phyloP scores from a whole-genome alignment of 2,797 vertebrate species.

The Coregonus suidteri region DNA sequence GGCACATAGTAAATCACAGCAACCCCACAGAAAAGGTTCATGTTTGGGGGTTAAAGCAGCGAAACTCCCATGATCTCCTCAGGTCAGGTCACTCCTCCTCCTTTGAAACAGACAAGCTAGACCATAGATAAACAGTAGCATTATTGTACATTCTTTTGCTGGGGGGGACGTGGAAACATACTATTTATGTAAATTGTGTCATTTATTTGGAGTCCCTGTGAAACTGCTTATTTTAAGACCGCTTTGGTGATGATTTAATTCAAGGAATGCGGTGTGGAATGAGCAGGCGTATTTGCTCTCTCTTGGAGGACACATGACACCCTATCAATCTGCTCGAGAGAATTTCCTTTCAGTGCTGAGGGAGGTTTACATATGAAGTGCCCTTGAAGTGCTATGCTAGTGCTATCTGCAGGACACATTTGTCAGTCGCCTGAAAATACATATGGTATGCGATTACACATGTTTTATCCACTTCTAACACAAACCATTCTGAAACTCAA shows the following conservation, averaged over 20 bases:
- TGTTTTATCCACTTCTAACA: conserved; percentile 20
- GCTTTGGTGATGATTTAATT: conserved; percentile 34
- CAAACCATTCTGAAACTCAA: conserved; percentile 14
- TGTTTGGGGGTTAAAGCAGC: conserved; percentile 47
- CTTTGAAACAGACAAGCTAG: conserved; percentile 27
- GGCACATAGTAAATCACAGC: conserved; percentile 49
- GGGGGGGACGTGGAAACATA: conserved; percentile 10
- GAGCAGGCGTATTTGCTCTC: conserved; percentile 28
- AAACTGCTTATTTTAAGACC: conserved; percentile 28
- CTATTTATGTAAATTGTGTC: conserved; percentile 35
- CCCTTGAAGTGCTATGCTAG: conserved; percentile 41
- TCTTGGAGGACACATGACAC: conserved; percentile 36
- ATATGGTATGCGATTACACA: conserved; percentile 28
- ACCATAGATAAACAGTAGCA: conserved; percentile 24
- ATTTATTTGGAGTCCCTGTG: conserved; percentile 32
- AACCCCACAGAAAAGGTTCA: conserved; percentile 27
- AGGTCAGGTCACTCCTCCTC: conserved; percentile 37
- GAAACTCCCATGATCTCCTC: conserved; percentile 40
- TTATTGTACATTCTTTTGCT: conserved; percentile 20
- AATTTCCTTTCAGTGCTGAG: conserved; percentile 6
- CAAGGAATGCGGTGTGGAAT: conserved; percentile 41
- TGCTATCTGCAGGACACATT: conserved; percentile 11
- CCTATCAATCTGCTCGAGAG: conserved; percentile 22
- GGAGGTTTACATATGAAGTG: conserved; percentile 35
- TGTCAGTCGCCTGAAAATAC: conserved; percentile 26